Evolutionary conservation across 1,140 invertebrate species (phyloP), one percentile per base, ranked within the genome.

Genomic region (Trichoplusia ni): DNA sequence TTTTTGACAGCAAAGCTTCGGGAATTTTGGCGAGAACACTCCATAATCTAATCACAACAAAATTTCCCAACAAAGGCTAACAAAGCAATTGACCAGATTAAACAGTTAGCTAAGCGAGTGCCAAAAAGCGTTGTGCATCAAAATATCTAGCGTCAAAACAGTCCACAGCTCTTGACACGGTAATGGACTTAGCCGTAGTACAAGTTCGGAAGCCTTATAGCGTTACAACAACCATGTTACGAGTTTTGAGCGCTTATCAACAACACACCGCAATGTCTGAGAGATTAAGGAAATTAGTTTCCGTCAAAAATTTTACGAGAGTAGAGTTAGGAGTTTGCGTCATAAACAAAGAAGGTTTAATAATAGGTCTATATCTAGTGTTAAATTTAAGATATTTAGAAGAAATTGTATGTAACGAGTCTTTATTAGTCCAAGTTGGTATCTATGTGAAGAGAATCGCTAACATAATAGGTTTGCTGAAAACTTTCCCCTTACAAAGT

Each of bases 151-250:
- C 70, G 72, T 77, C 79, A 82, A 84, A 81, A 82, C 79, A 31
- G 46, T 31, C 46, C 46, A 31, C 69, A 54, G 69, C 63, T 71
- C 69, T 72, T 67, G 69, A 70, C 62, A 69, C 37, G 62, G 66
- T 85, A 86, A 88, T 84, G 72, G 76, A 82, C 75, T 86, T 82
- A 78, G 65, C 69, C 73, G 67, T 69, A 73, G 79, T 71, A 73
- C 73, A 77, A 85, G 75, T 78, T 84, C 64, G 69, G n/a, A 42
- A 51, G 13, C 46, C 46, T 51, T 42, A 47, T 53, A 53, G 46
- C 35, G 44, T 49, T 61, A 27, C 29, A 47, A 77, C 75, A 81
- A 77, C 51, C 59, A 33, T 72, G 70, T 66, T 73, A 74, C 61
- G 63, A 75, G 73, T 74, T 74, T 70, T 21, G n/a, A 58, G 27